Percentiles rank a stretch among this genome's conserved stretches.
phyloP scores from a whole-genome alignment of 1,140 invertebrate genomes.

The Tenebrio molitor region DNA sequence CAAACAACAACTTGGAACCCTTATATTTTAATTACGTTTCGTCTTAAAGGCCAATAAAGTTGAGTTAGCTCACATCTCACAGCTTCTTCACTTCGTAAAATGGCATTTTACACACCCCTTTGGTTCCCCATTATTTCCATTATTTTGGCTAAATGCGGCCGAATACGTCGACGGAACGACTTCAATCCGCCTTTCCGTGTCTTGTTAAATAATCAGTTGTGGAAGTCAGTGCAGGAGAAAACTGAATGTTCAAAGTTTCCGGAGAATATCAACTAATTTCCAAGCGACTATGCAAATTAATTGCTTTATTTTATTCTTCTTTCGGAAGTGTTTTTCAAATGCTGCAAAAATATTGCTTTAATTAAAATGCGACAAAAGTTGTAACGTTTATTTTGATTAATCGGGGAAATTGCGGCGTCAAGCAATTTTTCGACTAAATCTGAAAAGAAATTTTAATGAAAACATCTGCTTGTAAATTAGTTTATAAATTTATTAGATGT shows the following conservation, averaged over 20 bases:
- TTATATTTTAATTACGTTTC: conserved; percentile 55
- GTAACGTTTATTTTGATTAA: conserved; percentile 28
- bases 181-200: conserved; percentile 31
- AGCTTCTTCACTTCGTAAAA: conserved; percentile 54
- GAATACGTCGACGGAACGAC: conserved; percentile 37
- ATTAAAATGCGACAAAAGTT: conserved; percentile 13
- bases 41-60: conserved; percentile 57
- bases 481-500: conserved; percentile 47
- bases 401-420: not conserved
- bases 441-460: conserved; percentile 43
- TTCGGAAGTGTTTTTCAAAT: conserved; percentile 17
- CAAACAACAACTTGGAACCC: conserved; percentile 47
- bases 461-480: conserved; percentile 46
- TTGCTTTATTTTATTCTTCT: conserved; percentile 34
- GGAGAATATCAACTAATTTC: conserved; percentile 33
- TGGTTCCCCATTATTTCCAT: conserved; percentile 46
- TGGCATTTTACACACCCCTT: conserved; percentile 51
- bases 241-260: conserved; percentile 15
- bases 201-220: conserved; percentile 7
- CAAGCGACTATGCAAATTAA: conserved; percentile 32
- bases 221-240: conserved; percentile 6
- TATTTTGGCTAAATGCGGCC: conserved; percentile 41
- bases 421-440: conserved; percentile 39
- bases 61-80: conserved; percentile 55
- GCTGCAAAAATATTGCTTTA: conserved; percentile 16